Base-by-base conservation (phyloP, 2,113 vertebrate species). In the Dendrocopos noguchii region DNA sequence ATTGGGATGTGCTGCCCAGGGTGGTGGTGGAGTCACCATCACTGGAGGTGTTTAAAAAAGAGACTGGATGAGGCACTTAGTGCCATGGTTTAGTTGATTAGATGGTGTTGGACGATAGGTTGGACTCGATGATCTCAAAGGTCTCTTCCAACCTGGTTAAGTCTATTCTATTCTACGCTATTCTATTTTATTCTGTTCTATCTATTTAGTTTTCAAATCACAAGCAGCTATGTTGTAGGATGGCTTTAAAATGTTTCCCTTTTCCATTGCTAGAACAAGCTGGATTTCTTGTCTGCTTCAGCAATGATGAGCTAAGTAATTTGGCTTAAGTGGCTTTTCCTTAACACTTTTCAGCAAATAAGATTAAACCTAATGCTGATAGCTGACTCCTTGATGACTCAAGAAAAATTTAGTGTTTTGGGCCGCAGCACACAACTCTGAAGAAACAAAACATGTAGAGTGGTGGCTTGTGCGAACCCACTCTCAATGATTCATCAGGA, bases 401-500 rank as follows among this genome's bases (percentile, higher is more conserved):
- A 94, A 94, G 82, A 71, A 86, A 92, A 96, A 88, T 33, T 17
- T 86, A 95, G 67, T 85, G 92, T 87, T 70, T 94, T 77, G 90
- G 81, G 95, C 91, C 3, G 0, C 90, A 95, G 83, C 84, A 94
- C 73, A 56, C 93, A 91, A 91, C 39, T 95, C 92, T 80, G 90
- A 95, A 94, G 94, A 91, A 87, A 88, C 61, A 81, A 93, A 88
- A 74, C 85, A 53, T 82, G 66, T 46, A 36, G 70, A 90, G 66
- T 91, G 88, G 52, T 95, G 91, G 86, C 27, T 93, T 92, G 88
- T 95, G 79, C 89, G 95, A 96, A 94, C 75, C 84, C 94, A 92
- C 92, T 94, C 88, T 84, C 33, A 85, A 57, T 97, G 97, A 97
- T 95, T 97, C 96, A 97, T 84, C 67, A 71, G 64, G 85, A 95